These are phyloP conservation scores for Caenorhabditis sp. DNA, from an alignment of 2,888 invertebrate genomes.

Conservation along the genomic window DNA sequence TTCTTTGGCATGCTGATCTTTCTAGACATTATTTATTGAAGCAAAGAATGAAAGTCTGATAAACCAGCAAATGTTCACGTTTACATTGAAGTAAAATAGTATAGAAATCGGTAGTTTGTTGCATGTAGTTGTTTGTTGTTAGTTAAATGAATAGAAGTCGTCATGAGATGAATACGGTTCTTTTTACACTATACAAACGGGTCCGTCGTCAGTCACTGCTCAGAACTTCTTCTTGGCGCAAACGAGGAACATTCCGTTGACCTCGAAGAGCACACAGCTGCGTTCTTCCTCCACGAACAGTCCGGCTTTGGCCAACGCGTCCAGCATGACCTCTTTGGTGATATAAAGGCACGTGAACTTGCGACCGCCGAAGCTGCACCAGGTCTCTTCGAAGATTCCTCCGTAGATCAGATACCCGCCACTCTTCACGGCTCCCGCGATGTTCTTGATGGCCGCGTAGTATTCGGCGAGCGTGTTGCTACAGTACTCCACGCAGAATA, in stretches of 20 bases:
- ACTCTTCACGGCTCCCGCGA: constrained; percentile 62
- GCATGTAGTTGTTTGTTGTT: constrained; percentile 24
- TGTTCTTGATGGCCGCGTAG: constrained; percentile 65
- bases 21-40: constrained; percentile 16
- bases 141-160: no score
- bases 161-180: not conserved
- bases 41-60: not conserved
- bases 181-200: not conserved
- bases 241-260: constrained; percentile 77
- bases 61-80: constrained; percentile 38
- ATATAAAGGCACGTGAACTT: constrained; percentile 76
- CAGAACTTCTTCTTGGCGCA: constrained; percentile 62
- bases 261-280: constrained; percentile 67
- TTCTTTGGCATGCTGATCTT: constrained; percentile 45
- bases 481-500: constrained; percentile 78
- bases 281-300: constrained; percentile 64
- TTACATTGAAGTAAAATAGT: constrained; percentile 1
- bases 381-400: constrained; percentile 77
- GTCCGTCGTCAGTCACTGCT: not conserved
- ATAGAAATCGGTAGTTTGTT: constrained; percentile 15
- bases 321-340: constrained; percentile 71
- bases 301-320: constrained; percentile 71
- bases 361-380: constrained; percentile 77
- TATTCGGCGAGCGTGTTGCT: constrained; percentile 73
- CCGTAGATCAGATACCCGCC: constrained; percentile 76